These are phyloP conservation scores for Horisme vitalbata DNA, from an alignment of 2,888 invertebrate genomes.

Conservation along the genomic window DNA sequence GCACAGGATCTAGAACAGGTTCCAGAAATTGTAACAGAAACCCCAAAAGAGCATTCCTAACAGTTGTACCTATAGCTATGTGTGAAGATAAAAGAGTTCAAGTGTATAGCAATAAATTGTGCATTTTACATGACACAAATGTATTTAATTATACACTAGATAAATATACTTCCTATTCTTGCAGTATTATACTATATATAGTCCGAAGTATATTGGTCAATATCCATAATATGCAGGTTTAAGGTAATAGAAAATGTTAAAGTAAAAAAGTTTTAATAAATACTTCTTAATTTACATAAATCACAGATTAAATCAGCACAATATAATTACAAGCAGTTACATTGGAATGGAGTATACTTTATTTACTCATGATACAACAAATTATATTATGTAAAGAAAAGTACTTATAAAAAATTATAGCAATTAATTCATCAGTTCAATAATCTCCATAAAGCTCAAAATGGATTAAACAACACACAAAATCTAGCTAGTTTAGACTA, in stretches of 20 bases:
- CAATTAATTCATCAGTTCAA: too few species aligned
- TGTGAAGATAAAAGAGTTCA: conserved; percentile 10
- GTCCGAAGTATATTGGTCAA: too few species aligned
- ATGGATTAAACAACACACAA: too few species aligned
- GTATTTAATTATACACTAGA: conserved; percentile 14
- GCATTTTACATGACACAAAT: too few species aligned
- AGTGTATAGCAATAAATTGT: conserved; percentile 31
- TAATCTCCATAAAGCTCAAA: too few species aligned
- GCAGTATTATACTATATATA: too few species aligned
- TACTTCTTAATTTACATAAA: conserved; percentile 45
- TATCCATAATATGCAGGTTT: too few species aligned
- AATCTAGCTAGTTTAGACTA: too few species aligned
- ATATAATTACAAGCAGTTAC: conserved; percentile 13
- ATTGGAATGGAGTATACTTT: conserved; percentile 5
- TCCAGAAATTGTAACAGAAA: conserved; percentile 19
- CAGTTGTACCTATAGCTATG: conserved; percentile 22
- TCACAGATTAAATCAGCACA: conserved; percentile 50
- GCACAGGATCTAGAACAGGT: conserved; percentile 3
- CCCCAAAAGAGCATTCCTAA: conserved; percentile 42
- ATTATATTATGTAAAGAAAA: neutral
- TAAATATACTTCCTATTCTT: conserved; percentile 8
- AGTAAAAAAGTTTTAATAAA: conserved; percentile 44
- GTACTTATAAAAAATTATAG: too few species aligned
- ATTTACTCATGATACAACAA: neutral
- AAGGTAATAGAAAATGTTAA: too few species aligned